These are phyloP conservation scores for Dryocosmus kuriphilus DNA, from an alignment of 2,888 invertebrate species.

Conservation along the genomic window DNA sequence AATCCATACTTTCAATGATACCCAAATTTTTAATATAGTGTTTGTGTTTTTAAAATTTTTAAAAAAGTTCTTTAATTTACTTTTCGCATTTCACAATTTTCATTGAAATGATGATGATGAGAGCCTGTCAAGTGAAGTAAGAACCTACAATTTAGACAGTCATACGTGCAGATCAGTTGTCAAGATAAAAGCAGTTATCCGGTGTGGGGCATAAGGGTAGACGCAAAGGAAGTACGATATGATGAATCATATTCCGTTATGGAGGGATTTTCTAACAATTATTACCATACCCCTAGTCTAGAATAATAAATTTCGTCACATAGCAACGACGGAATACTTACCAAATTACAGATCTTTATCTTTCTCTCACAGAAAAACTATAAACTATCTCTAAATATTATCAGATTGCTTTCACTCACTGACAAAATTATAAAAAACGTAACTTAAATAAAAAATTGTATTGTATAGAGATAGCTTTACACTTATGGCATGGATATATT, in stretches of 20 bases:
- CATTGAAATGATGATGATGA: neutral
- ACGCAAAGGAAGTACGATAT: conserved; percentile 5
- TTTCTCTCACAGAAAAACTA: neutral
- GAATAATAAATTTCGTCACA: neutral
- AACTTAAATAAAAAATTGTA: no score
- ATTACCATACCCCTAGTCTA: neutral
- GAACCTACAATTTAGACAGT: neutral
- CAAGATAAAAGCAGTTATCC: conserved; percentile 9
- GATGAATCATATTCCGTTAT: neutral
- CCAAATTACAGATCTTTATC: conserved; percentile 3
- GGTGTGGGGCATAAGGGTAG: neutral
- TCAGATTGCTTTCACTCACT: no score
- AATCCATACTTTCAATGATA: no score
- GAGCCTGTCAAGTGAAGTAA: conserved; percentile 7
- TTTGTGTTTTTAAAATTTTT: no score
- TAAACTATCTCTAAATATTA: no score
- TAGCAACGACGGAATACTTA: neutral
- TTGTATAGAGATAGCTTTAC: no score
- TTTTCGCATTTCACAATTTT: neutral
- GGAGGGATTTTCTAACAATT: neutral
- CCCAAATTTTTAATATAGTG: no score
- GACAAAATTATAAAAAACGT: no score
- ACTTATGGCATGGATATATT: no score
- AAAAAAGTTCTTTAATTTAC: no score
- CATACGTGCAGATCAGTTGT: conserved; percentile 20